A percentile compares a stretch with the other conserved stretches of the same genome.
phyloP scores from a whole-genome alignment of 37 sponge, comb jelly and placozoan species.

The Cliona cf. orientalis region DNA sequence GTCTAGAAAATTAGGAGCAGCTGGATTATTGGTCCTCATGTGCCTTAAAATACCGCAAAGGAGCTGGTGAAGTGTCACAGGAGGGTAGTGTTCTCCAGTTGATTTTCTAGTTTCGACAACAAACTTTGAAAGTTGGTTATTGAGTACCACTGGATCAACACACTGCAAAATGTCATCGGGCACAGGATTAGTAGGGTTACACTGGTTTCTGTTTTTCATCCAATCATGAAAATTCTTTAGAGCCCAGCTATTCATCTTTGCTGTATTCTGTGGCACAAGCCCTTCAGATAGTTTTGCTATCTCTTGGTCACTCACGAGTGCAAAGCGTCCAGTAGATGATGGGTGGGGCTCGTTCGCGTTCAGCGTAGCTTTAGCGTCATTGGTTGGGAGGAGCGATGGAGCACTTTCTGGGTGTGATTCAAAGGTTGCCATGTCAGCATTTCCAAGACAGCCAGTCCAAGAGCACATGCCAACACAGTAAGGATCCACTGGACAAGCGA shows the following conservation, averaged over 20 bases:
- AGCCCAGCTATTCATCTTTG: not conserved
- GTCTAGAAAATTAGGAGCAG: constrained; percentile 34
- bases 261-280: not conserved
- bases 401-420: not conserved
- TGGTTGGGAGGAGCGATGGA: not conserved
- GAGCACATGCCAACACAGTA: not conserved
- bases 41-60: constrained; percentile 12
- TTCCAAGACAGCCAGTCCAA: not conserved
- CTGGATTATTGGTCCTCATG: not conserved
- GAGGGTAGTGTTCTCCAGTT: not conserved
- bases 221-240: not conserved
- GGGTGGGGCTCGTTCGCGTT: not conserved
- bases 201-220: not conserved
- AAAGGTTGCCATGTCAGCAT: not conserved
- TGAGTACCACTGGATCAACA: not conserved
- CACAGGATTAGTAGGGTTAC: not conserved
- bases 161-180: not conserved
- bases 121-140: not conserved
- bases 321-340: not conserved
- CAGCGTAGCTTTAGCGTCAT: too few relatives aligned
- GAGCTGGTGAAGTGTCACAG: too few relatives aligned
- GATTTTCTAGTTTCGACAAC: too few relatives aligned
- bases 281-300: not conserved
- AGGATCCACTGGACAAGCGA: not conserved
- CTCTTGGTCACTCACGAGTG: not conserved